Evolutionary conservation across 2,797 vertebrate genomes (phyloP).

Genomic region (Trachops cirrhosus): DNA sequence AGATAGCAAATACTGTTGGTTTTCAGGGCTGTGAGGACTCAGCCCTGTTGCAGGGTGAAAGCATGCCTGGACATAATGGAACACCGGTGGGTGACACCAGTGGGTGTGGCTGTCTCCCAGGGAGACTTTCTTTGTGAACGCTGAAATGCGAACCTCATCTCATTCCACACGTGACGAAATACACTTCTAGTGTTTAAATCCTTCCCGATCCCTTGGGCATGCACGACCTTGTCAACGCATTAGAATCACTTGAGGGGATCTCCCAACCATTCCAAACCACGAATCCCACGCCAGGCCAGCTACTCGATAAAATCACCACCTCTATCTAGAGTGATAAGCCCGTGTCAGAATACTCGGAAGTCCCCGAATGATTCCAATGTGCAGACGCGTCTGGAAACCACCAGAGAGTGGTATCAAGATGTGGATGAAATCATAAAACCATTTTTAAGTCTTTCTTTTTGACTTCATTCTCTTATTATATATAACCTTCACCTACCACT

Average conservation of each 20-base stretch:
- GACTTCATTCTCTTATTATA: too few species aligned
- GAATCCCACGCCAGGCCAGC: too few species aligned
- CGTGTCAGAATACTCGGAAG: neutral
- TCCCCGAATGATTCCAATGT: neutral
- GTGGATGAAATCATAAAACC: neutral
- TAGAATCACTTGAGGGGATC: too few species aligned
- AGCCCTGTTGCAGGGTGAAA: neutral
- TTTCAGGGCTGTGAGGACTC: too few species aligned
- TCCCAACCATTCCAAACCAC: neutral
- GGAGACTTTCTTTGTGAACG: neutral
- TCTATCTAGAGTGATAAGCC: too few species aligned
- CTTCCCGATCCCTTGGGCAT: too few species aligned
- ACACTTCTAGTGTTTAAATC: too few species aligned
- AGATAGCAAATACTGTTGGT: too few species aligned
- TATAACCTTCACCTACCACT: too few species aligned
- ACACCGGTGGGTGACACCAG: too few species aligned
- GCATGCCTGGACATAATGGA: fast-evolving
- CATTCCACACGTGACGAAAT: too few species aligned
- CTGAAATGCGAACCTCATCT: neutral
- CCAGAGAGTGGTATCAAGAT: fast-evolving
- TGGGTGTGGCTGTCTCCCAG: neutral
- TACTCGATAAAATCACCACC: neutral
- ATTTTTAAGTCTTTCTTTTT: neutral
- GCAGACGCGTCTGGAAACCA: too few species aligned
- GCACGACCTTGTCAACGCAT: fast-evolving